These are phyloP conservation scores for Heteronetta atricapilla DNA, from an alignment of 2,113 vertebrate genomes.

Conservation along the genomic window DNA sequence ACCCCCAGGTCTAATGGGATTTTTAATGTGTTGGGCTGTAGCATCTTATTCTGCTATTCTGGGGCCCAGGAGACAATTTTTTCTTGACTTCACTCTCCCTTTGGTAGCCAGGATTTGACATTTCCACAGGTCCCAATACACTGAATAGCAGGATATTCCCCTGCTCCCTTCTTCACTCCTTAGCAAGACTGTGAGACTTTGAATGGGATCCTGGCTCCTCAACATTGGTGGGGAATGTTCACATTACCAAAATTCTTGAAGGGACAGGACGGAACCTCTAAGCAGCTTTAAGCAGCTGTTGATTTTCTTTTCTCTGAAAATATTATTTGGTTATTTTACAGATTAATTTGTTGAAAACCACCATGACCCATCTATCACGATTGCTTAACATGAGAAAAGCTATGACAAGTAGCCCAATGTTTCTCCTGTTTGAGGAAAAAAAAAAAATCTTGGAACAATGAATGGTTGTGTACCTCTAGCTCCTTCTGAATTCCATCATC, in stretches of 20 bases:
- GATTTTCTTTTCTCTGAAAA: background rate
- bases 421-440: background rate
- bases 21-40: background rate
- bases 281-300: background rate
- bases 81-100: background rate
- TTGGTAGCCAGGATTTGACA: background rate
- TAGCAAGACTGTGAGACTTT: background rate
- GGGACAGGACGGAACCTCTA: background rate
- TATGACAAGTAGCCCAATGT: background rate
- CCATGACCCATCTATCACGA: background rate
- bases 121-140: background rate
- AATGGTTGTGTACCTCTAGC: constrained; percentile 70
- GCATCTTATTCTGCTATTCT: background rate
- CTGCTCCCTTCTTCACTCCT: background rate
- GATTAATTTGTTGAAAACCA: background rate
- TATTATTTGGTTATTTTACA: background rate
- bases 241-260: background rate
- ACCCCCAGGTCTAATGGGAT: background rate
- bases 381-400: background rate
- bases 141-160: background rate
- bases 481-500: constrained; percentile 69
- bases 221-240: background rate
- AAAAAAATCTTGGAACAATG: background rate
- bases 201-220: background rate
- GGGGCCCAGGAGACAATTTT: background rate